Conservation (phyloP, 2,113 vertebrate genomes). For the Panurus biarmicus region DNA sequence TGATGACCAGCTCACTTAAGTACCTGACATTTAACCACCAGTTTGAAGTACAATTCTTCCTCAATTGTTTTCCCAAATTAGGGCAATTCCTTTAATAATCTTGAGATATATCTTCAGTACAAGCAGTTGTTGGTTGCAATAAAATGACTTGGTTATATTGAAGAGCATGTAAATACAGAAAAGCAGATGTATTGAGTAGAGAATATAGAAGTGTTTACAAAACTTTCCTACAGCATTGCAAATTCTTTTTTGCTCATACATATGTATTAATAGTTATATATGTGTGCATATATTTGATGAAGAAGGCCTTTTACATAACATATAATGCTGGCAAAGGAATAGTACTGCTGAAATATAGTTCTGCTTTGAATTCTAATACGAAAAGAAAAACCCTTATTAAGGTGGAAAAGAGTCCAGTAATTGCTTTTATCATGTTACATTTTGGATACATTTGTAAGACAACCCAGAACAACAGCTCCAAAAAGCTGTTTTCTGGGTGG, state of each 20-base stretch:
- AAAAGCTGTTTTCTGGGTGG: neutral
- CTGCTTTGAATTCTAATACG: neutral
- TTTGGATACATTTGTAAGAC: neutral
- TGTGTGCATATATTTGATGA: neutral
- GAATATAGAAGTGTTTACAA: neutral
- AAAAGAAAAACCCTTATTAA: neutral
- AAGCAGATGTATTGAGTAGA: neutral
- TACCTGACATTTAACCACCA: neutral
- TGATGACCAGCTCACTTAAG: neutral
- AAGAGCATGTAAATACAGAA: neutral
- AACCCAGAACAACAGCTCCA: neutral
- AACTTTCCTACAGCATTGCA: neutral
- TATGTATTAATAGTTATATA: neutral
- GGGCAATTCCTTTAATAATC: neutral
- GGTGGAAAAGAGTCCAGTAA: neutral
- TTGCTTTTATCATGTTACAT: neutral
- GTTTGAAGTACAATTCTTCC: neutral
- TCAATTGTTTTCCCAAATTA: neutral
- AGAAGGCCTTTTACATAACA: neutral
- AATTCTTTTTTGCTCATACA: neutral
- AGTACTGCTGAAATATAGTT: neutral
- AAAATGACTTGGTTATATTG: neutral
- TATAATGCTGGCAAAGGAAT: neutral
- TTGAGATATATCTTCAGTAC: neutral
- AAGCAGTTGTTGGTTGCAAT: neutral